Percentiles rank a stretch among this genome's conserved stretches.
Conservation (phyloP, 2,113 vertebrate genomes). For the Ictidomys tridecemlineatus region DNA sequence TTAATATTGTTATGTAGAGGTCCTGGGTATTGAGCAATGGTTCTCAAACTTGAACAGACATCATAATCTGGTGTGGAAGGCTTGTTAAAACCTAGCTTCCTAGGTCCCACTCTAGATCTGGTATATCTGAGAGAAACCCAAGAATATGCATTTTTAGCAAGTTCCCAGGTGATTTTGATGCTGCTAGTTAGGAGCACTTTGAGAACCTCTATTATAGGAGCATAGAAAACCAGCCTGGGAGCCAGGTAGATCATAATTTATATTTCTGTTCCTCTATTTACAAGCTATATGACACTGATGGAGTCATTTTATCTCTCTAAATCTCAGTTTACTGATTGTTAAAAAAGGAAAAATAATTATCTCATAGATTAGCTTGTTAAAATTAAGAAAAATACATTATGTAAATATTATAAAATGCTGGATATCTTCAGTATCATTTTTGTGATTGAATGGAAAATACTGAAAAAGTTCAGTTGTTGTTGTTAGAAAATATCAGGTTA, state of each 20-base stretch:
- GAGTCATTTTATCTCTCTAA: background rate
- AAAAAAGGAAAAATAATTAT: background rate
- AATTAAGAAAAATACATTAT: background rate
- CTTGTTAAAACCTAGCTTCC: background rate
- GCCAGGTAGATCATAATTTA: background rate
- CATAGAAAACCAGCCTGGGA: background rate
- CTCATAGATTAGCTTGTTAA: background rate
- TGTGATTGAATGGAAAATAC: slow-evolving; percentile 31
- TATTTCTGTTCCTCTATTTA: background rate
- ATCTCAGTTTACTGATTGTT: background rate
- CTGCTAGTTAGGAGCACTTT: background rate
- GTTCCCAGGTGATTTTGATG: background rate
- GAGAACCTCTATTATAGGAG: background rate
- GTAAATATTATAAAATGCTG: background rate
- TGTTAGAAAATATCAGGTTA: background rate
- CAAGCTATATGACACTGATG: background rate
- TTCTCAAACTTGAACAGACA: background rate
- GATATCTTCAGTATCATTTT: background rate
- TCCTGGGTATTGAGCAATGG: background rate
- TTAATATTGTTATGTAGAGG: background rate
- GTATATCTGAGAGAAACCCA: background rate
- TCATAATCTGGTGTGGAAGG: background rate
- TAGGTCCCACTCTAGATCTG: background rate
- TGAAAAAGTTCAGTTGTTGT: background rate
- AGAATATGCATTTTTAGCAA: background rate